Evolutionary conservation across 2,797 vertebrate genomes (phyloP).

Genomic region (Phalloptychus januarius): DNA sequence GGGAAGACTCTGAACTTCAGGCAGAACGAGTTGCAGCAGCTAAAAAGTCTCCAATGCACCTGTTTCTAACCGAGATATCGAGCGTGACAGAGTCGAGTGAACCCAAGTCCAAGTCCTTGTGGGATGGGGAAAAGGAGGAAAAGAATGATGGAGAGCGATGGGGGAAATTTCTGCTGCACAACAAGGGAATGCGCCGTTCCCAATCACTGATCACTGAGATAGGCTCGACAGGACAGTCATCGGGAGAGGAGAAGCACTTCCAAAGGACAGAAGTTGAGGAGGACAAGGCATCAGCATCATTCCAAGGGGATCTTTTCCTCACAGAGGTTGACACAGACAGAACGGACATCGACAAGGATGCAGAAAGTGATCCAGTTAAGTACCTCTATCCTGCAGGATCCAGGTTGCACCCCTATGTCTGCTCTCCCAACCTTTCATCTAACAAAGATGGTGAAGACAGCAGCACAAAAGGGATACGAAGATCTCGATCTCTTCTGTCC

Average conservation of each 20-base stretch:
- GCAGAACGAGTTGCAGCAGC: constrained; percentile 74
- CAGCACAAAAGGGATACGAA: constrained; percentile 78
- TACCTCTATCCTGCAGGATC: constrained; percentile 74
- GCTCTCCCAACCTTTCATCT: constrained; percentile 66
- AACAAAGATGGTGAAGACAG: constrained; percentile 78
- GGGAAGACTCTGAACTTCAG: constrained; percentile 83
- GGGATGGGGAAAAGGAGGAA: constrained; percentile 61
- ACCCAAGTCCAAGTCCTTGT: constrained; percentile 67
- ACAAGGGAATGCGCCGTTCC: constrained; percentile 80
- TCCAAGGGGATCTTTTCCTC: constrained; percentile 82
- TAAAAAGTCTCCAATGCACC: constrained; percentile 84
- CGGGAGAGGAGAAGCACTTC: constrained; percentile 65
- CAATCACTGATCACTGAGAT: constrained; percentile 81
- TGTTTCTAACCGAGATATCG: constrained; percentile 85
- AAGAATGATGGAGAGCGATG: constrained; percentile 65
- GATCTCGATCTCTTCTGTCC: constrained; percentile 74
- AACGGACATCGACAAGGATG: constrained; percentile 60
- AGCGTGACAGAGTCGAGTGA: constrained; percentile 72
- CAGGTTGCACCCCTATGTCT: constrained; percentile 71
- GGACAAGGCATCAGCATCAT: constrained; percentile 46
- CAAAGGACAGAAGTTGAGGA: constrained; percentile 49
- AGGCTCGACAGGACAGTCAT: constrained; percentile 70
- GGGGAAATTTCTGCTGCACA: constrained; percentile 68
- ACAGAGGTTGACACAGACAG: constrained; percentile 82
- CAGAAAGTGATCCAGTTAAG: constrained; percentile 71